A percentile compares a stretch with the other conserved stretches of the same genome.
Evolutionary conservation across 2,797 vertebrate species (phyloP).

Genomic region (Peromyscus attwateri): DNA sequence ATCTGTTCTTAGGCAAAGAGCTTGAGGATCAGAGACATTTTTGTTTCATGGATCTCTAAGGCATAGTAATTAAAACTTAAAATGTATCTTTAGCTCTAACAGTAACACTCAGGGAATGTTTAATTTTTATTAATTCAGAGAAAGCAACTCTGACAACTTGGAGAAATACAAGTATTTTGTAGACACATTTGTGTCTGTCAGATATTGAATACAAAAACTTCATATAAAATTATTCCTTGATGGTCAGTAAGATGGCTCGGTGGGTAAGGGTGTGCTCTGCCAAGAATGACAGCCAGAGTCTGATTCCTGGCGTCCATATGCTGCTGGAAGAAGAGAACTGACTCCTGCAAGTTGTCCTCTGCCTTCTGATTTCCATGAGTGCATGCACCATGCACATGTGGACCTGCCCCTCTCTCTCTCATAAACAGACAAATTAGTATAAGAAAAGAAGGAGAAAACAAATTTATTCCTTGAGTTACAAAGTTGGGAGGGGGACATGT

Average conservation of each 20-base stretch:
- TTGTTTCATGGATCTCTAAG: background rate
- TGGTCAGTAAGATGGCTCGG: background rate
- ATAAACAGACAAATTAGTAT: background rate
- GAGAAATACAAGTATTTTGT: background rate
- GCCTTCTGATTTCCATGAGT: too few relatives aligned
- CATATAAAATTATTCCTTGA: background rate
- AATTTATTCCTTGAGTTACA: background rate
- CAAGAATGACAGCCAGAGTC: background rate
- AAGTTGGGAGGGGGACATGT: background rate
- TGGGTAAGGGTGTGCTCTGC: background rate
- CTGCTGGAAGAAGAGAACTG: background rate
- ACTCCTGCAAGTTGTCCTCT: background rate
- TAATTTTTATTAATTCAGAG: slow-evolving; percentile 26
- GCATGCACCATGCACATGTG: too few relatives aligned
- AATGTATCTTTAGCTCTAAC: background rate
- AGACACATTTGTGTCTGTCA: background rate
- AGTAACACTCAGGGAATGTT: background rate
- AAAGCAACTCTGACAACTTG: background rate
- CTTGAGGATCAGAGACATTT: background rate
- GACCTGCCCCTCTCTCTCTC: too few relatives aligned
- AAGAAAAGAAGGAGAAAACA: background rate
- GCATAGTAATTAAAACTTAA: background rate
- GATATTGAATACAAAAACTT: background rate
- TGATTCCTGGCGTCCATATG: background rate
- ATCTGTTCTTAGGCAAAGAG: background rate